Conservation (phyloP, 2,113 vertebrate genomes). For the Scalopus aquaticus region DNA sequence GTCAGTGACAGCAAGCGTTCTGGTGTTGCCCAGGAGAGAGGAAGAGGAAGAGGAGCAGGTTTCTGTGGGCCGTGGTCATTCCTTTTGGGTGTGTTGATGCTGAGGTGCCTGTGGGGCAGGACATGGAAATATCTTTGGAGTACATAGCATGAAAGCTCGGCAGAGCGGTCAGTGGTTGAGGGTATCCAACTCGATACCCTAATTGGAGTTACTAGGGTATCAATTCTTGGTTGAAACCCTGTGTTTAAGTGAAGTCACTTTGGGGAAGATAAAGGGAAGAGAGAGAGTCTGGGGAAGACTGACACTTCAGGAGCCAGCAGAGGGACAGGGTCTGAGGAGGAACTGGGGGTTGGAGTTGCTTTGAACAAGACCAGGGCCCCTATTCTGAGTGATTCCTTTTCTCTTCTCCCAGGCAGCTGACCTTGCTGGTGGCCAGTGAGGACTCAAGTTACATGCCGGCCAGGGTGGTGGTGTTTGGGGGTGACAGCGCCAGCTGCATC, state of each 20-base stretch:
- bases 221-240: background rate
- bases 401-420: conserved; percentile 88
- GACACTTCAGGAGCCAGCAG: background rate
- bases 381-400: background rate
- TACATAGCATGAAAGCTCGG: background rate
- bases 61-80: background rate
- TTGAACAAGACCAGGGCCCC: background rate
- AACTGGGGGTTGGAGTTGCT: background rate
- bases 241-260: background rate
- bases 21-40: background rate
- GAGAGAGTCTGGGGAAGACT: background rate
- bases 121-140: background rate
- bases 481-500: conserved; percentile 89
- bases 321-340: background rate
- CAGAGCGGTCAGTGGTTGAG: background rate
- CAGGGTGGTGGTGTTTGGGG: conserved; percentile 93
- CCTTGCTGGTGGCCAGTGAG: conserved; percentile 93
- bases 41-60: background rate
- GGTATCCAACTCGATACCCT: background rate
- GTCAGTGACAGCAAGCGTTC: background rate
- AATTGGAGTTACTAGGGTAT: background rate
- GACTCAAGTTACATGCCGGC: conserved; percentile 99
- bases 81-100: background rate
- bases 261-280: background rate
- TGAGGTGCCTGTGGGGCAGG: background rate